Evolutionary conservation across 2,888 invertebrate genomes (phyloP).

Genomic region (Diarsia rubi): DNA sequence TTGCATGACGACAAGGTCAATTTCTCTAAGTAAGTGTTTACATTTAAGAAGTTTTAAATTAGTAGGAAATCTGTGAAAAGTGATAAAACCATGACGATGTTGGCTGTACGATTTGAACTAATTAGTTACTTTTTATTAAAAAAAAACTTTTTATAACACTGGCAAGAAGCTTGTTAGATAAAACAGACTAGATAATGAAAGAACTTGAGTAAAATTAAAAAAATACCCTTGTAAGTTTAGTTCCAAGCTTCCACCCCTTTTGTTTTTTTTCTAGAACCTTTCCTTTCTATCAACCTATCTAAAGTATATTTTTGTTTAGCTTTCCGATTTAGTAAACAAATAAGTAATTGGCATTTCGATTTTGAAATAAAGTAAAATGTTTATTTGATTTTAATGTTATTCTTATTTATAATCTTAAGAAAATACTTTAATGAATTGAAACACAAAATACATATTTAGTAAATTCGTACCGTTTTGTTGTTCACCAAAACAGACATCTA

Average conservation of each 20-base stretch:
- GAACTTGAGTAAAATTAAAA: slow-evolving; percentile 30
- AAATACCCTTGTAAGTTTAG: slow-evolving; percentile 8
- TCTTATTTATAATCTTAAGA: not conserved
- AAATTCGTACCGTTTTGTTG: slow-evolving; percentile 1
- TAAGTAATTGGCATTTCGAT: not conserved
- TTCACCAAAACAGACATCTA: slow-evolving; percentile 36
- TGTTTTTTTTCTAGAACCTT: slow-evolving; percentile 4
- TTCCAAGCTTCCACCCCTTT: not conserved
- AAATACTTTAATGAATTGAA: too few species aligned
- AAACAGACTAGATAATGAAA: slow-evolving; percentile 7
- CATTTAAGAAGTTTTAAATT: not conserved
- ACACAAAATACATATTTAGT: too few species aligned
- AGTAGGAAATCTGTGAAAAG: not conserved
- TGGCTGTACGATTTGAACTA: not conserved
- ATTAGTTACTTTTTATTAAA: not conserved
- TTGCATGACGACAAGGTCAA: not conserved
- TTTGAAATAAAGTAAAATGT: not conserved
- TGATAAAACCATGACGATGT: not conserved
- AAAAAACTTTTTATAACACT: not conserved
- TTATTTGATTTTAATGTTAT: not conserved
- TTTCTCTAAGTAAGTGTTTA: not conserved
- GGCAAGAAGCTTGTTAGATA: slow-evolving; percentile 1
- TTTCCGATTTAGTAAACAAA: not conserved
- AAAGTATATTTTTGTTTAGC: not conserved
- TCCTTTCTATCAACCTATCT: not conserved